Percentiles rank a stretch among this genome's conserved stretches.
These are phyloP conservation scores for Syngnathus floridae DNA, from an alignment of 2,113 vertebrate genomes.

Conservation along the genomic window DNA sequence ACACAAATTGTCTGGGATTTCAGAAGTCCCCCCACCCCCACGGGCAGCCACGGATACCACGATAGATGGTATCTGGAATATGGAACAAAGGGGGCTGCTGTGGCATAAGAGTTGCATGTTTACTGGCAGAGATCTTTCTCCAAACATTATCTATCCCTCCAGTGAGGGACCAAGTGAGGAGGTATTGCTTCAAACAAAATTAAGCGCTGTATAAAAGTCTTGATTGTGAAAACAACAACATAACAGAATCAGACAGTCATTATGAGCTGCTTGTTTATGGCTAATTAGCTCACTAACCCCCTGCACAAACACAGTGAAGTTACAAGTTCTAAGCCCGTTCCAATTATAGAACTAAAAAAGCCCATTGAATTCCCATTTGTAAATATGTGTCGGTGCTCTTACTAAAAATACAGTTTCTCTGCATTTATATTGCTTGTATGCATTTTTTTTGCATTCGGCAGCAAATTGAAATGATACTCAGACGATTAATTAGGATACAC, in stretches of 20 bases:
- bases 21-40: background rate
- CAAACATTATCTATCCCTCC: background rate
- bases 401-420: background rate
- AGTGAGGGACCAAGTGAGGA: background rate
- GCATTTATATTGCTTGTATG: constrained; percentile 3
- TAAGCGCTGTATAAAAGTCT: background rate
- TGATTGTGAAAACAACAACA: constrained; percentile 16
- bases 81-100: background rate
- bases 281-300: constrained; percentile 46
- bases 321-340: constrained; percentile 8
- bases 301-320: constrained; percentile 17
- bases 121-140: background rate
- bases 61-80: background rate
- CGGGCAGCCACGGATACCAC: background rate
- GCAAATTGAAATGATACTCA: background rate
- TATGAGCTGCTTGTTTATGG: constrained; percentile 36
- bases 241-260: constrained; percentile 17
- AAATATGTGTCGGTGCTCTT: background rate
- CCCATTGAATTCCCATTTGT: constrained; percentile 19
- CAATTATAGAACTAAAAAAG: constrained; percentile 42
- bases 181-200: background rate
- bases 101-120: background rate
- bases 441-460: constrained; percentile 5
- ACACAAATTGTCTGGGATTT: background rate
- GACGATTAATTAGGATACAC: background rate